Evolutionary conservation across 2,888 invertebrate species (phyloP).

Genomic region (Brachylomia viminalis): DNA sequence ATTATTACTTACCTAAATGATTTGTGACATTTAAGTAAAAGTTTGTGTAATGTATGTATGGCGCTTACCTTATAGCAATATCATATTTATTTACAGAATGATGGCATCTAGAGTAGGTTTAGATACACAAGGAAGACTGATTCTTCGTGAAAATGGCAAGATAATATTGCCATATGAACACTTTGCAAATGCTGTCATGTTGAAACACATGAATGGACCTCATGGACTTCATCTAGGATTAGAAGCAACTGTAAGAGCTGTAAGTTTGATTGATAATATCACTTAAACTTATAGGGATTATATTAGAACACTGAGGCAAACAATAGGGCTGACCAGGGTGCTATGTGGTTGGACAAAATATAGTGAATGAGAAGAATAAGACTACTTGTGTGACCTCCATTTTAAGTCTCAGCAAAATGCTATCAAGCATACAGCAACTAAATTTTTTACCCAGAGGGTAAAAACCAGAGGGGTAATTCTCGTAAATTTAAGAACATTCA

Average conservation of each 20-base stretch:
- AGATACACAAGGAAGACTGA: slow-evolving; percentile 95
- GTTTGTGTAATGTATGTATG: neutral
- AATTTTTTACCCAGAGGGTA: no score
- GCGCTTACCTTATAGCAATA: neutral
- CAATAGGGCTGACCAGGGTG: neutral
- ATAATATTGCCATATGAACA: slow-evolving; percentile 97
- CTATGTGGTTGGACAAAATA: neutral
- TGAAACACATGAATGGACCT: slow-evolving; percentile 97
- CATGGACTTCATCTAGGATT: slow-evolving; percentile 96
- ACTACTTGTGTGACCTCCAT: neutral
- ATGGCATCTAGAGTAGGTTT: slow-evolving; percentile 96
- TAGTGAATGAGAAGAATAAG: neutral
- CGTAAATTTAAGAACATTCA: no score
- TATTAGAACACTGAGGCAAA: neutral
- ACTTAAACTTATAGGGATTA: neutral
- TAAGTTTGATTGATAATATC: slow-evolving; percentile 81
- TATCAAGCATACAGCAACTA: neutral
- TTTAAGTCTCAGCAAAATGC: neutral
- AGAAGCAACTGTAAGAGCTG: slow-evolving; percentile 96
- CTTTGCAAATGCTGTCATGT: slow-evolving; percentile 97
- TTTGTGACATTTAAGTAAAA: neutral
- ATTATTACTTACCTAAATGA: neutral
- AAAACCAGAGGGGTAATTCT: no score
- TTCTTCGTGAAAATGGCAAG: slow-evolving; percentile 96
- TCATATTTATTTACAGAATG: slow-evolving; percentile 91